Evolutionary conservation across 2,113 vertebrate genomes (phyloP).

Genomic region (Ammodytes marinus): DNA sequence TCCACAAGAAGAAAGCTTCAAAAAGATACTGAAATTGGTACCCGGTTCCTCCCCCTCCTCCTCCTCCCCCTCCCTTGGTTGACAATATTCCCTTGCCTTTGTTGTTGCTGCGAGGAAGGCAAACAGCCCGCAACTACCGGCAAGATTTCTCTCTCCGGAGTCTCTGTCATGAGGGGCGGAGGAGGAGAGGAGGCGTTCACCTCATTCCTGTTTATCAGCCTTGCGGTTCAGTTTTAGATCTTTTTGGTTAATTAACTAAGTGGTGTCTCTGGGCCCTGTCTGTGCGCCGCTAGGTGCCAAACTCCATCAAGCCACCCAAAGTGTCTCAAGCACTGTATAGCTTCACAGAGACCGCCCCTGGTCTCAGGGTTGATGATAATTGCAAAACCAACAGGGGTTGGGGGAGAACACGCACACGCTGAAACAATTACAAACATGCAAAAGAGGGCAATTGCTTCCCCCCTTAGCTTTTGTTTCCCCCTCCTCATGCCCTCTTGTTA

Average conservation of each 20-base stretch:
- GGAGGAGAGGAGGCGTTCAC: constrained; percentile 20
- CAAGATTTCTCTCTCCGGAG: constrained; percentile 45
- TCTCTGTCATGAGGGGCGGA: constrained; percentile 32
- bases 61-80: neutral
- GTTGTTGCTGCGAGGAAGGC: constrained; percentile 55
- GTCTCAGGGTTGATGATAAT: constrained; percentile 68
- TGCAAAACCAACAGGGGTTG: constrained; percentile 64
- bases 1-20: constrained; percentile 6
- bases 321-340: constrained; percentile 52
- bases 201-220: constrained; percentile 71
- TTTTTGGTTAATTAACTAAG: constrained; percentile 83
- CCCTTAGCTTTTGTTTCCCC: constrained; percentile 40
- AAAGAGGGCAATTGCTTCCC: constrained; percentile 37
- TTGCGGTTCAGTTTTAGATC: constrained; percentile 64
- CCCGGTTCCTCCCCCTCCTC: constrained; percentile 10
- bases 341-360: constrained; percentile 61
- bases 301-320: constrained; percentile 74
- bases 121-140: constrained; percentile 67
- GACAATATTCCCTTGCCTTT: constrained; percentile 51
- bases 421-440: constrained; percentile 69
- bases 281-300: constrained; percentile 63
- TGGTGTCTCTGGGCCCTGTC: constrained; percentile 71
- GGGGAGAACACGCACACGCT: constrained; percentile 33
- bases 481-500: constrained; percentile 41
- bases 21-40: constrained; percentile 24